phyloP scores from a whole-genome alignment of 2,113 vertebrate species.

The Anser cygnoides region DNA sequence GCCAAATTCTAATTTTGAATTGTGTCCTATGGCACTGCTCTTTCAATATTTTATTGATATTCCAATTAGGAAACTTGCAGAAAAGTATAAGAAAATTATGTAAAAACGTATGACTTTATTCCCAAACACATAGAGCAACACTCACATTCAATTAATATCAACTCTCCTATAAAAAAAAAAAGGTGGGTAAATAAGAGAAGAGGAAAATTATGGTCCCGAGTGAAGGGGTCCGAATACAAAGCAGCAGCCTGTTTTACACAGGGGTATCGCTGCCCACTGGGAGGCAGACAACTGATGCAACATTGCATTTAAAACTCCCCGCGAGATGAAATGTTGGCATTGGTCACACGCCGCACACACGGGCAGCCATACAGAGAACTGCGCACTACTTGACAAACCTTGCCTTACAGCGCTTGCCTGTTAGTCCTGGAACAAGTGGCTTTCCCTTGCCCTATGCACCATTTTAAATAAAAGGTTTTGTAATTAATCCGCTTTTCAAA shows the following conservation, averaged over 20 bases:
- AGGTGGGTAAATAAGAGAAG: not conserved
- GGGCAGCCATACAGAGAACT: not conserved
- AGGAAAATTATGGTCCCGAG: not conserved
- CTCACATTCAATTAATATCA: not conserved
- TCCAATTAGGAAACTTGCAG: not conserved
- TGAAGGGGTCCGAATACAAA: not conserved
- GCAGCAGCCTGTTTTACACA: not conserved
- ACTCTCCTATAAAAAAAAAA: not conserved
- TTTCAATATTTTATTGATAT: not conserved
- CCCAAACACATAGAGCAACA: not conserved
- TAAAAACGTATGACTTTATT: not conserved
- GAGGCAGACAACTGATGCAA: not conserved
- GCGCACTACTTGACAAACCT: not conserved
- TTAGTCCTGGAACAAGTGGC: constrained; percentile 42
- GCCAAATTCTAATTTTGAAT: not conserved
- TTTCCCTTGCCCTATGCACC: constrained; percentile 13
- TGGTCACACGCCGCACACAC: not conserved
- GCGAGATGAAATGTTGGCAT: not conserved
- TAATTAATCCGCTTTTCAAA: constrained; percentile 47
- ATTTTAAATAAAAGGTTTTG: constrained; percentile 57
- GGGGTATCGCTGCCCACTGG: not conserved
- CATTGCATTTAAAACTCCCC: not conserved
- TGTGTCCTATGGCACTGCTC: not conserved
- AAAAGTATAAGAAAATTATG: not conserved
- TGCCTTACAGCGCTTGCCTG: constrained; percentile 46